These are phyloP conservation scores for Oscheius sp. DNA, from an alignment of 2,888 invertebrate species.

Conservation along the genomic window DNA sequence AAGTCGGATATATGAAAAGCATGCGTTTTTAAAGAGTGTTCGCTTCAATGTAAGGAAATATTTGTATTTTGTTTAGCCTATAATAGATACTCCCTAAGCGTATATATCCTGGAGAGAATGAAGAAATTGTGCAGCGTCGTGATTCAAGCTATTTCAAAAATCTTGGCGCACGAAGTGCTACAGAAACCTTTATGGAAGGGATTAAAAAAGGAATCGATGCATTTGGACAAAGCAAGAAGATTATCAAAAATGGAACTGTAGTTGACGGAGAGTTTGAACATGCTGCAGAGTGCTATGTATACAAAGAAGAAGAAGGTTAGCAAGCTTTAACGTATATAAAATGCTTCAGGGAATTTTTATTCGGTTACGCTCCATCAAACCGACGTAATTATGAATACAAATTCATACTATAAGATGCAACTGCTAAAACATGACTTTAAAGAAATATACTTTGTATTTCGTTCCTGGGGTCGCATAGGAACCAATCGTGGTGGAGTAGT, in stretches of 20 bases:
- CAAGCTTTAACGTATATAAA: neutral
- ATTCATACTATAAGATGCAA: conserved; percentile 94
- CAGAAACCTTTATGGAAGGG: neutral
- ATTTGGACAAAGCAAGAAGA: conserved; percentile 57
- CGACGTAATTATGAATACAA: conserved; percentile 85
- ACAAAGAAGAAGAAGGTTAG: conserved; percentile 44
- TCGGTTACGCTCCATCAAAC: conserved; percentile 73
- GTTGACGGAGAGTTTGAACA: conserved; percentile 85
- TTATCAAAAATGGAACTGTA: conserved; percentile 84
- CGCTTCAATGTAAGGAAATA: conserved; percentile 26
- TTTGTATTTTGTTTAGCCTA: neutral
- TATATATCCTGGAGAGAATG: conserved; percentile 1
- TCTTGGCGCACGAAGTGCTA: conserved; percentile 1
- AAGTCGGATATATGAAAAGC: conserved; percentile 75
- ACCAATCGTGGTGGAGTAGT: conserved; percentile 83
- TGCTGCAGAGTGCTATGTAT: conserved; percentile 60
- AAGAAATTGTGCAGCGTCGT: neutral
- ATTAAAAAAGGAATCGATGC: neutral
- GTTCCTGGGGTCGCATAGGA: conserved; percentile 95
- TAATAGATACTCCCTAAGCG: conserved; percentile 4
- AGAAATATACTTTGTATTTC: conserved; percentile 80
- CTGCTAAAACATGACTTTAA: conserved; percentile 80
- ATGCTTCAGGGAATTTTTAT: conserved; percentile 47
- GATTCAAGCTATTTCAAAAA: neutral
- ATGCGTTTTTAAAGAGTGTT: conserved; percentile 71